These are phyloP conservation scores for Acleris holmiana DNA, from an alignment of 2,888 invertebrate species.

Conservation along the genomic window DNA sequence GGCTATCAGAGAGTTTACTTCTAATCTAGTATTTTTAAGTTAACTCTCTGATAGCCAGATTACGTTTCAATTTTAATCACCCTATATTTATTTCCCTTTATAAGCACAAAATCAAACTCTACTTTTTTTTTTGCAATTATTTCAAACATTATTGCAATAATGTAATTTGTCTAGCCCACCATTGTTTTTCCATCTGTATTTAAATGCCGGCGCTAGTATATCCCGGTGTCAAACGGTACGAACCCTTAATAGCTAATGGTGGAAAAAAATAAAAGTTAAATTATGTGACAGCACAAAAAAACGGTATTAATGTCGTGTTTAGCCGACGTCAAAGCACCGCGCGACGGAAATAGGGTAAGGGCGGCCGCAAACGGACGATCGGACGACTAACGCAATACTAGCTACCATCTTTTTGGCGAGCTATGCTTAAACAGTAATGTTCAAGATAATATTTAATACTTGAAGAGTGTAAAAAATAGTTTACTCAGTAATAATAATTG, in stretches of 20 bases:
- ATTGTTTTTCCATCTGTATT: constrained; percentile 26
- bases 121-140: too few relatives aligned
- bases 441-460: too few relatives aligned
- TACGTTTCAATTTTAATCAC: too few relatives aligned
- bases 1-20: too few relatives aligned
- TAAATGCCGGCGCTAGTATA: constrained; percentile 63
- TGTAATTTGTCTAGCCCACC: not conserved
- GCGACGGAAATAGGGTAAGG: constrained; percentile 70
- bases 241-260: constrained; percentile 80
- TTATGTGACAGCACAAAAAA: constrained; percentile 81
- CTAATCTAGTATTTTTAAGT: too few relatives aligned
- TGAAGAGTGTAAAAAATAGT: too few relatives aligned
- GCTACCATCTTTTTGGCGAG: not conserved
- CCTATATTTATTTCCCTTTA: too few relatives aligned
- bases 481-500: too few relatives aligned
- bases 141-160: too few relatives aligned
- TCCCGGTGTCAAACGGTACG: constrained; percentile 67
- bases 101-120: too few relatives aligned
- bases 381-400: constrained; percentile 16
- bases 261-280: constrained; percentile 65
- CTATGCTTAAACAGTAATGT: too few relatives aligned
- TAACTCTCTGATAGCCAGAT: too few relatives aligned
- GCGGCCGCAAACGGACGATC: constrained; percentile 54
- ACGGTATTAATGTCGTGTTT: constrained; percentile 82
- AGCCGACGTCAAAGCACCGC: constrained; percentile 77